phyloP scores from a whole-genome alignment of 2,113 vertebrate species.

The Anoplopoma fimbria region DNA sequence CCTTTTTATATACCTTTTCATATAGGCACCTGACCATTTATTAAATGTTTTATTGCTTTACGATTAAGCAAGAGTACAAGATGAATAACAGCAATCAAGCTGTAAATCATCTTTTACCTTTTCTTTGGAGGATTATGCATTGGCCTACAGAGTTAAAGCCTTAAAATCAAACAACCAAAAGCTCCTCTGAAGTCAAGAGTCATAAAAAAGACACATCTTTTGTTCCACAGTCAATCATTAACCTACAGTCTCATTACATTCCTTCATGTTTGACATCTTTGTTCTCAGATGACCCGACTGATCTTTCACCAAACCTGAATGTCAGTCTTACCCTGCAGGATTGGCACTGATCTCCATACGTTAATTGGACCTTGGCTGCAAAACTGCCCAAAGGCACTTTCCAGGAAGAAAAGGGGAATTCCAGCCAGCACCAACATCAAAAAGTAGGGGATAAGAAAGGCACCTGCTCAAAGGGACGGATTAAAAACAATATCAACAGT shows the following conservation, averaged over 20 bases:
- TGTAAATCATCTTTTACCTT: background rate
- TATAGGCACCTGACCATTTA: background rate
- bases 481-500: background rate
- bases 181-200: background rate
- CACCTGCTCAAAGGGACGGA: conserved; percentile 81
- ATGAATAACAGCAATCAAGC: background rate
- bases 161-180: background rate
- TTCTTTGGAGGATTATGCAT: background rate
- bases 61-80: background rate
- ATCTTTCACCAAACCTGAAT: background rate
- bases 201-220: background rate
- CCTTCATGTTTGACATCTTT: background rate
- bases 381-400: conserved; percentile 95
- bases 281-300: background rate
- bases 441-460: conserved; percentile 94
- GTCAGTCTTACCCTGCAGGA: conserved; percentile 89
- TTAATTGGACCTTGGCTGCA: conserved; percentile 94
- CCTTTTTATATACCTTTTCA: too few relatives aligned
- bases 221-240: conserved; percentile 19
- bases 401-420: conserved; percentile 94
- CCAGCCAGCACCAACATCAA: conserved; percentile 92
- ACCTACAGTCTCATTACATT: conserved; percentile 7
- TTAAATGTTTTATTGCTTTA: background rate
- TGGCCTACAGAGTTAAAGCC: background rate
- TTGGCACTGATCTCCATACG: conserved; percentile 89